Base-by-base conservation (phyloP, 2,888 invertebrate genomes). In the Patella depressa region DNA sequence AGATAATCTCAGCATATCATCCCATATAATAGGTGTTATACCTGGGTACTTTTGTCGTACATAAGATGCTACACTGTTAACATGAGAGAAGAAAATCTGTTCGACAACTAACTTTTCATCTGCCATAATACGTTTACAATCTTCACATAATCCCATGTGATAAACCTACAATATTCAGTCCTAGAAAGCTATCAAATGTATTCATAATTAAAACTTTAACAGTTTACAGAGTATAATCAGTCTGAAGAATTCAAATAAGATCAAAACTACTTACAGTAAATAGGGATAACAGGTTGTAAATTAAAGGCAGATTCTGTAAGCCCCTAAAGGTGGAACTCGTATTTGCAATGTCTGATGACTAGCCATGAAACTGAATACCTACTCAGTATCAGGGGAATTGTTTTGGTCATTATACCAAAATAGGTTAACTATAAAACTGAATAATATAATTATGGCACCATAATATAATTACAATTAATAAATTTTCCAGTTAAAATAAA, bases 1-100 rank as follows among this genome's bases (percentile, higher is more conserved):
- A 74, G 85, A 80, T 75, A 78, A 84, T 0, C 95, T 91, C 77
- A 96, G 90, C 95, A 96, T 96, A 89, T 96, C 96, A 87, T 96
- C 96, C 96, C 96, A 96, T 86, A 96, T 94, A 78, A 96, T 94
- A 1, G 95, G 93, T 19, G 93, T 93, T 29, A 95, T 89, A 24
- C 93, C 91, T 0, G 90, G 89, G 91, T 94, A 94, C 73, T 93
- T 93, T 14, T 92, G 91, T 71, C 93, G 93, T 17, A 95, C 93
- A 82, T 94, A 93, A 76, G 95, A 90, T 24, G 89, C 84, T 24
- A 91, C 87, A 57, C 87, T 82, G 24, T 81, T 80, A 4, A 91
- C 85, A 79, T 92, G 91, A 29, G 85, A 78, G 74, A 91, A 85
- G 82, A 91, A 92, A 19, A 92, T 81, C 74, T 90, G 88, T 24